phyloP scores from a whole-genome alignment of 2,113 vertebrate genomes.

The Felis catus region DNA sequence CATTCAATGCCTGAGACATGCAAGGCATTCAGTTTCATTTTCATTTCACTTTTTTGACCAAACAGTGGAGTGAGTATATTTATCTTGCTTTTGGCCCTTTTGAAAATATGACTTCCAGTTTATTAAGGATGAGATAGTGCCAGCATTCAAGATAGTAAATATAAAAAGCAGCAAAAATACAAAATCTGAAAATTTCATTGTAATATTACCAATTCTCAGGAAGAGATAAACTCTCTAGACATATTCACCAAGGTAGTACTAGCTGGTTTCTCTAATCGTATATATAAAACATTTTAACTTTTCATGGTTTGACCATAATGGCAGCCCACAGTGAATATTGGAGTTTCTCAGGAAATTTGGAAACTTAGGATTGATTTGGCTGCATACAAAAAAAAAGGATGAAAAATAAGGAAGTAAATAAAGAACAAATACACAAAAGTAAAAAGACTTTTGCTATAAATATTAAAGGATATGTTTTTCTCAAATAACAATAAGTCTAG shows the following conservation, averaged over 20 bases:
- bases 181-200: background rate
- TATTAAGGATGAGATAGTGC: background rate
- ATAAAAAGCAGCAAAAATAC: background rate
- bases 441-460: background rate
- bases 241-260: background rate
- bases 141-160: background rate
- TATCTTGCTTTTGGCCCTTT: background rate
- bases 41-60: background rate
- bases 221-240: background rate
- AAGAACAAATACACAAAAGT: background rate
- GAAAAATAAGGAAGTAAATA: no score
- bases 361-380: background rate
- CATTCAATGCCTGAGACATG: background rate
- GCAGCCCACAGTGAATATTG: background rate
- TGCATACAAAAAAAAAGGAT: background rate
- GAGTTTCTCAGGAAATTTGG: background rate
- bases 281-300: background rate
- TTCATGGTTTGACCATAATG: background rate
- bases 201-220: background rate
- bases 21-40: background rate
- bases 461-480: background rate
- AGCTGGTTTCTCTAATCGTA: background rate
- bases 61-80: background rate
- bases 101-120: background rate
- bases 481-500: background rate